Conservation (phyloP, 1,140 invertebrate species). For the Protaetia brevitarsis region DNA sequence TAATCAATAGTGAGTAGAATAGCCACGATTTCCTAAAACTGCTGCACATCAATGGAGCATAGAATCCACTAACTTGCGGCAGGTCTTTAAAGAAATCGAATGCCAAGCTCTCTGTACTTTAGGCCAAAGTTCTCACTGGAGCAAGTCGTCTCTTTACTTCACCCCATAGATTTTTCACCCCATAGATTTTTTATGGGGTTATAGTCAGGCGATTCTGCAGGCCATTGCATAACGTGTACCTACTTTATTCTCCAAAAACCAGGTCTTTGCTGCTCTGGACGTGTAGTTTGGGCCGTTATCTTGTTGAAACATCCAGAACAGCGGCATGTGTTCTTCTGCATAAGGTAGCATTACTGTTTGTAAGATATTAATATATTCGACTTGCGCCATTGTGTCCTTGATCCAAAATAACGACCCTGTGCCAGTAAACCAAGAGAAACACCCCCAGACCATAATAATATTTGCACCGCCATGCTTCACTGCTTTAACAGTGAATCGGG, state of each 20-base stretch:
- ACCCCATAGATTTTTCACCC: neutral
- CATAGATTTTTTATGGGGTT: neutral
- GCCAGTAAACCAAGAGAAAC: no score
- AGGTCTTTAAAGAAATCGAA: neutral
- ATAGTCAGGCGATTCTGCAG: neutral
- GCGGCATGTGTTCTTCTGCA: neutral
- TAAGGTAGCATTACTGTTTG: neutral
- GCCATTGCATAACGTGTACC: neutral
- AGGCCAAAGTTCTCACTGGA: neutral
- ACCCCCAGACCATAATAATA: no score
- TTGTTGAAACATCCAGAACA: neutral
- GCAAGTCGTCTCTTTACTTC: neutral
- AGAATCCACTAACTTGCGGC: neutral
- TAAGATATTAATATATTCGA: neutral
- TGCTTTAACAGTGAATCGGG: no score
- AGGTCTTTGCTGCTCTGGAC: neutral
- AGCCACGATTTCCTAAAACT: neutral
- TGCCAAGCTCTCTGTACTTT: neutral
- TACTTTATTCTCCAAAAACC: neutral
- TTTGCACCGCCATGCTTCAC: neutral
- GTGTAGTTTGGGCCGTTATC: neutral
- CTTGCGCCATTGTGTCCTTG: no score
- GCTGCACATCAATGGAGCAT: no score
- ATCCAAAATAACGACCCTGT: no score
- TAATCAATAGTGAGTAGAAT: neutral